phyloP scores from a whole-genome alignment of 64 coral and sea anemone species.

The Montipora efflorescens region DNA sequence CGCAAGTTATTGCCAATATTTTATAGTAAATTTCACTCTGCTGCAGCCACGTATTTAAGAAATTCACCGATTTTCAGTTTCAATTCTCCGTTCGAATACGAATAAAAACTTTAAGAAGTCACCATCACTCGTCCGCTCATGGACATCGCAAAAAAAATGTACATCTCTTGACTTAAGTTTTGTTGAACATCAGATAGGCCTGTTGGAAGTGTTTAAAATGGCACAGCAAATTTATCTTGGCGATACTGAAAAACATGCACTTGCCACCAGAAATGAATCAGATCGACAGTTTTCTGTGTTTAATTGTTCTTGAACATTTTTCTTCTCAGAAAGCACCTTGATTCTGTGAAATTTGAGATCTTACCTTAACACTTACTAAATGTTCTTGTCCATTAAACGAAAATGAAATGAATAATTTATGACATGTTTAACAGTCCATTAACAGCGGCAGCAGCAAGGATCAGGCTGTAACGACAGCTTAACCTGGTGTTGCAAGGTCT shows the following conservation, averaged over 20 bases:
- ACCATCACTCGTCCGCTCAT: not conserved
- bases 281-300: not conserved
- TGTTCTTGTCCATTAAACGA: conserved; percentile 39
- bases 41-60: not conserved
- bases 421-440: conserved; percentile 36
- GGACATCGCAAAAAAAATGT: not conserved
- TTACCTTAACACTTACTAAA: conserved; percentile 21
- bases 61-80: not conserved
- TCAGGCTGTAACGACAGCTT: conserved; percentile 28
- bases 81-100: not conserved
- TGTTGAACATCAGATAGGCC: conserved; percentile 41
- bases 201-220: not conserved
- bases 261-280: not conserved
- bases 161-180: conserved; percentile 35
- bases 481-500: not conserved
- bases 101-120: not conserved
- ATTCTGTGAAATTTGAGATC: conserved; percentile 29
- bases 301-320: conserved; percentile 35
- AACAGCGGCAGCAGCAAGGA: not conserved
- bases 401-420: conserved; percentile 59
- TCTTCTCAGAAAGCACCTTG: not conserved
- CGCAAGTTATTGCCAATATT: not conserved
- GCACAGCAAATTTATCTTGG: not conserved
- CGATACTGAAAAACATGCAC: not conserved
- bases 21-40: not conserved